phyloP scores from a whole-genome alignment of 2,797 vertebrate genomes.

The Buphagus erythrorhynchus region DNA sequence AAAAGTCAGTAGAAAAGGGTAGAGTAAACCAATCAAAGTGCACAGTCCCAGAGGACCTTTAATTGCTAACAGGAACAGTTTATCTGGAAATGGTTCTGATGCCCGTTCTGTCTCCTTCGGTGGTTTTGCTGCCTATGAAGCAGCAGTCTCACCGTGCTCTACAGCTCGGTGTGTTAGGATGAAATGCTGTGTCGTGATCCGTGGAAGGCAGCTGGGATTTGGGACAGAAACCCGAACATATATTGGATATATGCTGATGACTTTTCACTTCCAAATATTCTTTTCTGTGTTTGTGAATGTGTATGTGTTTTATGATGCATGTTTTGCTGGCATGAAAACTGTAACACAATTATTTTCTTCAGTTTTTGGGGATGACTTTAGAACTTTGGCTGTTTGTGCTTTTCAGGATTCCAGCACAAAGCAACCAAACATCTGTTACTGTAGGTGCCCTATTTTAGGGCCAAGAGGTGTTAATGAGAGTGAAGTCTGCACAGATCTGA shows the following conservation, averaged over 20 bases:
- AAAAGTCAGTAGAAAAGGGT: neutral
- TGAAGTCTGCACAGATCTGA: neutral
- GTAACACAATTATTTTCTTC: neutral
- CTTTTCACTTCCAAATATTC: neutral
- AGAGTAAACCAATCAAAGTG: neutral
- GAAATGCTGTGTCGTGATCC: neutral
- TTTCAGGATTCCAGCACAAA: neutral
- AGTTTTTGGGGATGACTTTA: neutral
- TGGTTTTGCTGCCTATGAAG: neutral
- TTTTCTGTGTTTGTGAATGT: neutral
- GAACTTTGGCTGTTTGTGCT: neutral
- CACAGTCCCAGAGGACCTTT: neutral
- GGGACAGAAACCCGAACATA: fast-evolving
- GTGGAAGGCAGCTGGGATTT: neutral
- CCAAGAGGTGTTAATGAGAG: neutral
- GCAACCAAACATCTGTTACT: neutral
- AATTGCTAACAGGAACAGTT: neutral
- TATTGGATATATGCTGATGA: neutral
- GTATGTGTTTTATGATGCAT: neutral
- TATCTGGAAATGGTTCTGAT: neutral
- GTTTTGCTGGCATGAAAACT: neutral
- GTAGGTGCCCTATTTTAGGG: neutral
- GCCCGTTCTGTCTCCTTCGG: neutral
- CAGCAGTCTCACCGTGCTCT: neutral
- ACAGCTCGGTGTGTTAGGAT: fast-evolving